These are phyloP conservation scores for Pristionchus japonicus DNA, from an alignment of 2,888 invertebrate genomes.

Conservation along the genomic window DNA sequence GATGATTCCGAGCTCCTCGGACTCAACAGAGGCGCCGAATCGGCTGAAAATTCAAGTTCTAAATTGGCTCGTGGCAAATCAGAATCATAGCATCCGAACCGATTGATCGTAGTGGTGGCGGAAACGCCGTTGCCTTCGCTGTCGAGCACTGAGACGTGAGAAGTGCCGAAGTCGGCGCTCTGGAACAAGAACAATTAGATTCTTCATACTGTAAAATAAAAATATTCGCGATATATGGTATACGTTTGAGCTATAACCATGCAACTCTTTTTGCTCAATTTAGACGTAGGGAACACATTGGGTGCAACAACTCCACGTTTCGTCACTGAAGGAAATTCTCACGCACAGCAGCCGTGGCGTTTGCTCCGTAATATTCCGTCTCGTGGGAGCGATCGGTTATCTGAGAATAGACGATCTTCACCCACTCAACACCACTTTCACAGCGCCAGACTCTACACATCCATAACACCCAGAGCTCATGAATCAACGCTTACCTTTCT, in stretches of 20 bases:
- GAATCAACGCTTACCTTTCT: slow-evolving; percentile 59
- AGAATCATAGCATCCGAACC: slow-evolving; percentile 80
- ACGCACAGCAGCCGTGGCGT: slow-evolving; percentile 45
- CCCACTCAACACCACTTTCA: no score
- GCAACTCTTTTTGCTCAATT: no score
- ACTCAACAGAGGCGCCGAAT: slow-evolving; percentile 87
- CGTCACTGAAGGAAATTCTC: no score
- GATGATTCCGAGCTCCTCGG: slow-evolving; percentile 87
- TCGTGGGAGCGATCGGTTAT: slow-evolving; percentile 80
- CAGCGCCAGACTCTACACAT: no score
- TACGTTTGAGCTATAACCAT: no score
- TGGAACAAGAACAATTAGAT: slow-evolving; percentile 42
- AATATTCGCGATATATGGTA: no score
- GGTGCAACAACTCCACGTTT: no score
- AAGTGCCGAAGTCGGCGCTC: slow-evolving; percentile 85
- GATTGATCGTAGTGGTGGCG: slow-evolving; percentile 91
- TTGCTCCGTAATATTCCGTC: slow-evolving; percentile 76
- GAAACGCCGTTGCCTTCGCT: slow-evolving; percentile 91
- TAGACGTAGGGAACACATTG: no score
- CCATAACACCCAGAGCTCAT: neutral
- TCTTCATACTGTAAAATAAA: no score
- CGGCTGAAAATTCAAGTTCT: slow-evolving; percentile 77
- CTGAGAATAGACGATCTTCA: slow-evolving; percentile 34
- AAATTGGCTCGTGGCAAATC: neutral
- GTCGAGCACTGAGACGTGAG: slow-evolving; percentile 87